A percentile compares a stretch with the other conserved stretches of the same genome.
Evolutionary conservation across 2,113 vertebrate genomes (phyloP).

Genomic region (Erythrolamprus reginae): DNA sequence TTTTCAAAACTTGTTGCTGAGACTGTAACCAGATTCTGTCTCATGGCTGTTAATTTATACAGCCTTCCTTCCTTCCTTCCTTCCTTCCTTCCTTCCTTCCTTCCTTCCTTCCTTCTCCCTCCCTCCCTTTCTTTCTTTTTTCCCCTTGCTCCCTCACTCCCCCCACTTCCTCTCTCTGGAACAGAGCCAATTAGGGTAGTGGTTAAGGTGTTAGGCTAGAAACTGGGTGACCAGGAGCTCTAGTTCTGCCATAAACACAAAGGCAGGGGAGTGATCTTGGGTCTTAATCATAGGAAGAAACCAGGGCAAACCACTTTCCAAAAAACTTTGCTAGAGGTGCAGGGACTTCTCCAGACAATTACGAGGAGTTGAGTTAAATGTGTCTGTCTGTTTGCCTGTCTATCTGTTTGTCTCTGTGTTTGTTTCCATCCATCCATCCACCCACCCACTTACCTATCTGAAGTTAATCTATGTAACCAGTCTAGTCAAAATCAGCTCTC

Average conservation of each 20-base stretch:
- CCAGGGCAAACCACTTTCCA: not conserved
- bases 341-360: not conserved
- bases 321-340: not conserved
- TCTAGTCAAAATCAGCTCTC: not conserved
- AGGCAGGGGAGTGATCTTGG: not conserved
- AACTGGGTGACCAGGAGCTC: not conserved
- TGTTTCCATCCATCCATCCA: not conserved
- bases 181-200: not conserved
- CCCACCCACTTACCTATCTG: not conserved
- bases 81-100: too few species aligned
- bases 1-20: not conserved
- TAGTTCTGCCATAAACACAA: not conserved
- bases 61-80: too few species aligned
- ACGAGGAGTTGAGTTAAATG: not conserved
- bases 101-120: accelerated
- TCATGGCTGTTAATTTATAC: not conserved
- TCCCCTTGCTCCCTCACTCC: too few species aligned
- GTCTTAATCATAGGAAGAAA: not conserved
- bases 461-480: not conserved
- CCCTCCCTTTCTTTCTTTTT: too few species aligned
- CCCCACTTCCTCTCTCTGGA: not conserved
- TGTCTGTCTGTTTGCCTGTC: not conserved
- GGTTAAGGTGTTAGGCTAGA: not conserved
- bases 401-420: too few species aligned
- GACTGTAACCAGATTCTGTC: not conserved